These are phyloP conservation scores for Ictidomys tridecemlineatus DNA, from an alignment of 2,113 vertebrate species.

Conservation along the genomic window DNA sequence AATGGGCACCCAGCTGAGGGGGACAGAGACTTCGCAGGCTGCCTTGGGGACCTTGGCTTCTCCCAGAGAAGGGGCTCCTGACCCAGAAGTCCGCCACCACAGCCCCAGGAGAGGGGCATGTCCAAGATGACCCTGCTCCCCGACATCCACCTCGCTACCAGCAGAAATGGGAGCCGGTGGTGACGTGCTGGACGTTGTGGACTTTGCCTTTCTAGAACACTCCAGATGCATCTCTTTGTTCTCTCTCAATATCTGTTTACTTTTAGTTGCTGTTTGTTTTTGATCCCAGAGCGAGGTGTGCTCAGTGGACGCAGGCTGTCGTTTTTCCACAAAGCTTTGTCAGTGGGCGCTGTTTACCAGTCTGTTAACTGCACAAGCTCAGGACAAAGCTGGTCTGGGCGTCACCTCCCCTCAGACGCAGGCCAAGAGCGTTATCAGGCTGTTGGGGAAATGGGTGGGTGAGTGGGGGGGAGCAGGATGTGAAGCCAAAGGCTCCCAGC, in stretches of 20 bases:
- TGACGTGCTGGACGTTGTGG: constrained; percentile 50
- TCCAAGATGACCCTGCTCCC: constrained; percentile 57
- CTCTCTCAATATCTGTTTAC: constrained; percentile 84
- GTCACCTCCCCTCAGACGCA: constrained; percentile 75
- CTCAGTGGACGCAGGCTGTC: constrained; percentile 78
- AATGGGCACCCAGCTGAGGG: constrained; percentile 74
- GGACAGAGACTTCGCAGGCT: background rate
- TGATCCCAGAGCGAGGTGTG: constrained; percentile 78
- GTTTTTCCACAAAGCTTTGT: constrained; percentile 77
- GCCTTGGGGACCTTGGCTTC: constrained; percentile 61
- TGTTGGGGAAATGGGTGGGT: constrained; percentile 18
- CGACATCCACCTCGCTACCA: background rate
- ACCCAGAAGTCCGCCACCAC: constrained; percentile 80
- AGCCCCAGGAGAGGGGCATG: constrained; percentile 81
- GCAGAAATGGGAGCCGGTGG: constrained; percentile 14
- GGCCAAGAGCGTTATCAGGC: constrained; percentile 79
- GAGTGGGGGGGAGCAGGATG: constrained; percentile 1
- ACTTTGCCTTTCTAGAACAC: constrained; percentile 71
- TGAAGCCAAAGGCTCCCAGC: constrained; percentile 58
- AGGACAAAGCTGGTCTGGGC: constrained; percentile 85
- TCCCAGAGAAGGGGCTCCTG: constrained; percentile 82
- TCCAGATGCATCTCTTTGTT: constrained; percentile 74
- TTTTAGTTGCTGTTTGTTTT: constrained; percentile 60
- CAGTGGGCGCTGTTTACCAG: constrained; percentile 85
- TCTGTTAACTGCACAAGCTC: constrained; percentile 84